Evolutionary conservation across 2,797 vertebrate species (phyloP).

Genomic region (Parambassis ranga): DNA sequence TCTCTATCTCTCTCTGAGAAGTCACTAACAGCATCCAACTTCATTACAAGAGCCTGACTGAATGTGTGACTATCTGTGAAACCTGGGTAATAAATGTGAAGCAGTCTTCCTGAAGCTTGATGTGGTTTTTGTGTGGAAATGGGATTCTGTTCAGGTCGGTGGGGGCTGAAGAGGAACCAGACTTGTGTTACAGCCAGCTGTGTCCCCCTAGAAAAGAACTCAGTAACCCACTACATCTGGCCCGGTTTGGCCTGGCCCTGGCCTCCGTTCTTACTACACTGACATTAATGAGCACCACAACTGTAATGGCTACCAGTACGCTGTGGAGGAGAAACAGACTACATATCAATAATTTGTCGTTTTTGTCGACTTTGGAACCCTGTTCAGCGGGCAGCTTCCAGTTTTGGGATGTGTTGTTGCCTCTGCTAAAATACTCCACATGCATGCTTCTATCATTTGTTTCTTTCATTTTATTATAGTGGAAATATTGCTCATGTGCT

Average conservation of each 20-base stretch:
- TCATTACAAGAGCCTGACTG: conserved; percentile 20
- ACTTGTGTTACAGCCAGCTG: conserved; percentile 58
- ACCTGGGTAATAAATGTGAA: conserved; percentile 36
- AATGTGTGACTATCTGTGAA: conserved; percentile 40
- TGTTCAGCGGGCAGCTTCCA: background rate
- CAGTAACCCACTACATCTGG: conserved; percentile 65
- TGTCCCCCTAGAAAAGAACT: conserved; percentile 38
- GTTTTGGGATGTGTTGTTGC: background rate
- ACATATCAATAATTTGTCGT: conserved; percentile 28
- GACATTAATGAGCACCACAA: conserved; percentile 64
- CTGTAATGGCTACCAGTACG: conserved; percentile 63
- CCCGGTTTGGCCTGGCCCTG: conserved; percentile 53
- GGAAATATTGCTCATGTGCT: conserved; percentile 42
- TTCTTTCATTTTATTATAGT: conserved; percentile 39
- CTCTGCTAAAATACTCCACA: background rate
- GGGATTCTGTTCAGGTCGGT: conserved; percentile 52
- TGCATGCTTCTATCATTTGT: conserved; percentile 13
- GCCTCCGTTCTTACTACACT: conserved; percentile 47
- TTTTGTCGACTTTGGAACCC: conserved; percentile 22
- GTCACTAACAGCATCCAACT: conserved; percentile 11
- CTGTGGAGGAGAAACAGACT: conserved; percentile 14
- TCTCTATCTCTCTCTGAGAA: background rate
- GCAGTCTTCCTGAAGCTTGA: conserved; percentile 47
- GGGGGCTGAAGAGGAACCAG: conserved; percentile 35
- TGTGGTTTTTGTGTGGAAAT: conserved; percentile 69